Evolutionary conservation across 2,888 invertebrate species (phyloP).

Genomic region (Microctonus hyperodae): DNA sequence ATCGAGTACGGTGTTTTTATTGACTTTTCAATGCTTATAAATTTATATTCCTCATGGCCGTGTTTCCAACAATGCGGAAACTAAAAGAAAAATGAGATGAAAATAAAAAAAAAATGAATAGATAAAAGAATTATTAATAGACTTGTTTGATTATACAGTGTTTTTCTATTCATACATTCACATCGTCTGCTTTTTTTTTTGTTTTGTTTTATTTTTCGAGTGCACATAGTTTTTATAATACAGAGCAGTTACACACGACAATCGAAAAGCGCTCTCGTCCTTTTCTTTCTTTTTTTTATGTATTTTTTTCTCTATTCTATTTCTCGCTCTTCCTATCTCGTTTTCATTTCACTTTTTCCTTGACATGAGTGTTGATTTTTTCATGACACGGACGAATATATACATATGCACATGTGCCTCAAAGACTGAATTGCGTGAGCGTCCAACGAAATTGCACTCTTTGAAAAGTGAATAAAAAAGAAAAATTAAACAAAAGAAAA

Average conservation of each 20-base stretch:
- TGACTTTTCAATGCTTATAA: neutral
- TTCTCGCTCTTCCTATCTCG: neutral
- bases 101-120: neutral
- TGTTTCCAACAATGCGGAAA: neutral
- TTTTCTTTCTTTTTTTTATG: neutral
- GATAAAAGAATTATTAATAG: slow-evolving; percentile 8
- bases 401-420: neutral
- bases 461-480: slow-evolving; percentile 7
- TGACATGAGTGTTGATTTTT: slow-evolving; percentile 23
- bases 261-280: slow-evolving; percentile 7
- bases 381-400: slow-evolving; percentile 8
- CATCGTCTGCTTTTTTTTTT: neutral
- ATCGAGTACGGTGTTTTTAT: neutral
- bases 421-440: slow-evolving; percentile 6
- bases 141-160: slow-evolving; percentile 6
- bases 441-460: slow-evolving; percentile 10
- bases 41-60: neutral
- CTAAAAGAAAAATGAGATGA: neutral
- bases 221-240: slow-evolving; percentile 1
- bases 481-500: slow-evolving; percentile 19
- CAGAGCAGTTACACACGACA: neutral
- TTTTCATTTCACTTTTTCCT: neutral
- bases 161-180: slow-evolving; percentile 22
- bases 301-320: neutral
- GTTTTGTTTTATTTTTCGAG: neutral